These are phyloP conservation scores for Cephus sareptanus DNA, from an alignment of 2,888 invertebrate genomes.

Conservation along the genomic window DNA sequence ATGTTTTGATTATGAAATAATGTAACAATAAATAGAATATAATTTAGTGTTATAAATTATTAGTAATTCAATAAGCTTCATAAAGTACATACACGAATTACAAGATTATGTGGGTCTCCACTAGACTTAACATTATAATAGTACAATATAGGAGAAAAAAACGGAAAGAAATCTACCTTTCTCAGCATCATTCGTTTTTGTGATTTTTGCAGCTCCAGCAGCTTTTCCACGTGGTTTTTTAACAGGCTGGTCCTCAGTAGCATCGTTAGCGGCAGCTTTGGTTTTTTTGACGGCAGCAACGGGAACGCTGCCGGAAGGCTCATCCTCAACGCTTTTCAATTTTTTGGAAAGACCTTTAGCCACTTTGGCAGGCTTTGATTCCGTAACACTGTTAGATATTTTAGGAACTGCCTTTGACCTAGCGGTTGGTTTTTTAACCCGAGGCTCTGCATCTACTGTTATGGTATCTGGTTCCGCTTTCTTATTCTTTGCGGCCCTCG, in stretches of 20 bases:
- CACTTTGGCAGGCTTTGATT: conserved; percentile 9
- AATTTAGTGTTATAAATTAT: not conserved
- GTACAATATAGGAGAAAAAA: not conserved
- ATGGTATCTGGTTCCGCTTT: conserved; percentile 10
- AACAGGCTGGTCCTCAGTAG: conserved; percentile 4
- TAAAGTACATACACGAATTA: too few species aligned
- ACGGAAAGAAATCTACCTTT: conserved; percentile 19
- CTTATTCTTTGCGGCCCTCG: conserved; percentile 32
- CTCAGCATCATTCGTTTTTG: conserved; percentile 25
- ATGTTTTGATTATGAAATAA: not conserved
- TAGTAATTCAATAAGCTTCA: too few species aligned
- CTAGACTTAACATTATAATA: not conserved
- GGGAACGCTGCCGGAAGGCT: not conserved
- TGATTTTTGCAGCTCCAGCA: conserved; percentile 27
- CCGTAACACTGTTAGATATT: not conserved
- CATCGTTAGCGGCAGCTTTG: conserved; percentile 15
- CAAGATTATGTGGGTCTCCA: too few species aligned
- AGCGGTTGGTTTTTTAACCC: conserved; percentile 19
- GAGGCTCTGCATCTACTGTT: not conserved
- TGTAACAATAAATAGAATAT: not conserved
- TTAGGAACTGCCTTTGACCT: conserved; percentile 9
- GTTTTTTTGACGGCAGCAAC: conserved; percentile 15
- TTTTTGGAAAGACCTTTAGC: conserved; percentile 13
- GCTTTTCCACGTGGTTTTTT: conserved; percentile 18
- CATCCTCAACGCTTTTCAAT: conserved; percentile 16